These are phyloP conservation scores for Sylvietta virens DNA, from an alignment of 2,113 vertebrate genomes.

Conservation along the genomic window DNA sequence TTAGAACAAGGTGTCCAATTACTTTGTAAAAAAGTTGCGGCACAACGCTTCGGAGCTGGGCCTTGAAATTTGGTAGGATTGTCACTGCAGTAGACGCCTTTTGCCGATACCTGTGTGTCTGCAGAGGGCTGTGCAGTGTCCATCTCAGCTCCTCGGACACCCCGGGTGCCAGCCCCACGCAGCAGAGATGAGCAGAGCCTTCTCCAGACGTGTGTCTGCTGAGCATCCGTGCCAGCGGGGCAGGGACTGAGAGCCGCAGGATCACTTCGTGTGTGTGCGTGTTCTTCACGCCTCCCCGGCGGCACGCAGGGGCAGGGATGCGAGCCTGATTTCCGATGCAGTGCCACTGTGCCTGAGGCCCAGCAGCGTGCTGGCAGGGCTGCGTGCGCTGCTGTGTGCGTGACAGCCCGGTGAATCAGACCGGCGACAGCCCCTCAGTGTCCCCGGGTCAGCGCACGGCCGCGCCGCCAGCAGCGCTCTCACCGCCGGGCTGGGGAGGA, in stretches of 20 bases:
- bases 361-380: not conserved
- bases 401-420: not conserved
- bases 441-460: fast-evolving
- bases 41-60: not conserved
- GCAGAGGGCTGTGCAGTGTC: not conserved
- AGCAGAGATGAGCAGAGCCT: not conserved
- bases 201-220: not conserved
- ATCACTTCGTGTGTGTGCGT: not conserved
- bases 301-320: not conserved
- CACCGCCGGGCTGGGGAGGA: not conserved
- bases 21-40: not conserved
- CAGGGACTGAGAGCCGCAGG: not conserved
- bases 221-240: not conserved
- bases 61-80: not conserved
- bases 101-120: not conserved
- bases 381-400: fast-evolving
- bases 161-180: not conserved
- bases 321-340: not conserved
- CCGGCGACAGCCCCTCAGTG: not conserved
- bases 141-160: not conserved
- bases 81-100: fast-evolving
- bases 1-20: not conserved
- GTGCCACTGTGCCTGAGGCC: not conserved
- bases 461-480: not conserved
- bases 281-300: not conserved